Base-by-base conservation (phyloP, 2,113 vertebrate species). In the Lathamus discolor region DNA sequence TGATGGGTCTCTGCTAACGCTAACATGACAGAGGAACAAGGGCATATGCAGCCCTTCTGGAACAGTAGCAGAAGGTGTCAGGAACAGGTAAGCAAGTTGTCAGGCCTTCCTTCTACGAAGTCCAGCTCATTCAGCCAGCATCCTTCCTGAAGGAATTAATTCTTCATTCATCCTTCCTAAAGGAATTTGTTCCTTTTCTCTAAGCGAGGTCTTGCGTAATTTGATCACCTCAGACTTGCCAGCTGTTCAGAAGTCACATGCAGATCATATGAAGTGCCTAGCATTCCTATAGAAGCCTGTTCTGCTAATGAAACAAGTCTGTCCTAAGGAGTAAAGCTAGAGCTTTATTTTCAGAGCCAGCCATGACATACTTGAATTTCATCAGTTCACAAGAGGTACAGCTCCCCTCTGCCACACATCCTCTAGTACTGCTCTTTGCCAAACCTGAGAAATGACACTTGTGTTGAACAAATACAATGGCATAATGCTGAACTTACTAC, bases 161-260 rank as follows among this genome's bases (percentile, higher is more conserved):
- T 64, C n/a, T 48, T 64, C 57, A 24, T 35, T 72, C 49, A 61
- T 72, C 49, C 59, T 87, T 95, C 48, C 80, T 70, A 37, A 67
- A 57, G 35, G 31, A 78, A 75, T 68, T 63, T 51, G 17, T 78
- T 85, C 35, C 78, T 79, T 93, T 87, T 64, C 57, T 83, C 0
- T 46, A 72, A 52, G 41, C 7, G 7, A 83, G 27, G 13, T 46
- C 62, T 62, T 64, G 48, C 35, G 87, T 83, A 91, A 95, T 85
- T 66, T 29, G 57, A 97, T 91, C 57, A 69, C 59, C 62, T 89
- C 74, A 43, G 44, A n/a, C 57, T 61, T 66, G 51, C 59, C 93
- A 96, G 91, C 91, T 97, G 91, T 86, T 83, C 61, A 64, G 44
- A 83, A 83, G 68, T 85, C 93, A 91, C 51, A 51, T 51, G 76